Evolutionary conservation across 2,797 vertebrate species (phyloP), one percentile per base, ranked within the genome.

Genomic region (Alexandromys oeconomus): DNA sequence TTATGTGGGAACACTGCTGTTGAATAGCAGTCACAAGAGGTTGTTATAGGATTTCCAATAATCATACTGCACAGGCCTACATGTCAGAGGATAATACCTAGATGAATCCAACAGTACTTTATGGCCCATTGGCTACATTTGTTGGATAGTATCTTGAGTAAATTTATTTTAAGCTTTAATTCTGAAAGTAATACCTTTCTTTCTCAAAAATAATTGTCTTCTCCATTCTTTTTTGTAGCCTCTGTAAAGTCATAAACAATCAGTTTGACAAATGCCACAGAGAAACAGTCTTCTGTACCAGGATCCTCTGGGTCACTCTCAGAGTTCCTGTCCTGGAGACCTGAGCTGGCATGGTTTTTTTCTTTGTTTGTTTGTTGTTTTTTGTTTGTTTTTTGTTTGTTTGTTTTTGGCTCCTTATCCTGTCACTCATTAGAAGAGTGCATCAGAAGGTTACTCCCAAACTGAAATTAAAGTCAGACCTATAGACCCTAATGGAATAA

Each of bases 401-500:
- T 65, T 90, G 77, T 34, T 48, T 96, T 65, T 90, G 77, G 40
- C 13, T 92, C 7, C 48, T 95, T 69, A 61, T 76, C 23, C 77
- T 96, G 80, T 92, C 85, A 73, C 11, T 97, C 69, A 87, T 14
- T 69, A 65, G 69, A 77, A 82, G 37, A 87, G 82, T 6, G 57
- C 51, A 67, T 88, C 23, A 51, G 67, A 87, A 95, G 78, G 84
- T 94, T 78, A 93, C 87, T 46, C 46, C 29, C 13, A 61, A 96
- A 57, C 91, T 92, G 46, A 96, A 97, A 97, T 59, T 95, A 74
- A 93, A 95, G 87, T 96, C 31, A 69, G 73, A 94, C 12, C 23
- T 87, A 73, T 57, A 94, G 95, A 96, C 69, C 65, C 65, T 69
- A 43, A 1, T 48, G 17, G 11, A 89, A n/a, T n/a, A 89, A 84